These are phyloP conservation scores for Acleris literana DNA, from an alignment of 2,888 invertebrate genomes.

Conservation along the genomic window DNA sequence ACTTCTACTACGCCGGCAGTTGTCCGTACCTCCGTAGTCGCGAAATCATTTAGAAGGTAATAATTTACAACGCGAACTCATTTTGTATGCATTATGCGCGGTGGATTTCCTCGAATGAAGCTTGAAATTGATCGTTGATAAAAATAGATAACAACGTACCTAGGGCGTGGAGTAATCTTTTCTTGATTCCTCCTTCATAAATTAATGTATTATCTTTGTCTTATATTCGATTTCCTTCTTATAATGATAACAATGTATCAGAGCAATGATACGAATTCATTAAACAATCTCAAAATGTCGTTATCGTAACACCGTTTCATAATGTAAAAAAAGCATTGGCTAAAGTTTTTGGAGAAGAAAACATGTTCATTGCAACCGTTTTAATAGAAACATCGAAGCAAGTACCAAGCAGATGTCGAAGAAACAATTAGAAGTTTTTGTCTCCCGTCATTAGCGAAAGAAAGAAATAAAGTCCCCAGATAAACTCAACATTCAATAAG, in stretches of 20 bases:
- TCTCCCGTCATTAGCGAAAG: conserved; percentile 59
- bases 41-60: conserved; percentile 44
- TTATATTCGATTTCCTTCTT: too few relatives aligned
- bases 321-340: conserved; percentile 4
- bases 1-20: conserved; percentile 40
- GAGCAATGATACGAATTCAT: too few relatives aligned
- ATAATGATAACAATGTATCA: too few relatives aligned
- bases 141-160: neutral
- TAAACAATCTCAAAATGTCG: too few relatives aligned
- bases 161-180: neutral
- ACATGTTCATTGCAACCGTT: conserved; percentile 51
- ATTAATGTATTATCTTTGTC: neutral
- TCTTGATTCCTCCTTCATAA: neutral
- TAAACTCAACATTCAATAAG: neutral
- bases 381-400: conserved; percentile 62
- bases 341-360: conserved; percentile 31
- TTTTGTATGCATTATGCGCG: conserved; percentile 45
- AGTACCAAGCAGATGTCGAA: conserved; percentile 50
- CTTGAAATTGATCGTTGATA: conserved; percentile 44
- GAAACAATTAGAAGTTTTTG: conserved; percentile 65
- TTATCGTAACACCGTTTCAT: neutral
- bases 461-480: conserved; percentile 28
- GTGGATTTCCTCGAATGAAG: conserved; percentile 52
- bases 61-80: conserved; percentile 52
- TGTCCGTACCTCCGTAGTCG: conserved; percentile 37